phyloP scores from a whole-genome alignment of 2,113 vertebrate genomes.

The Egretta garzetta region DNA sequence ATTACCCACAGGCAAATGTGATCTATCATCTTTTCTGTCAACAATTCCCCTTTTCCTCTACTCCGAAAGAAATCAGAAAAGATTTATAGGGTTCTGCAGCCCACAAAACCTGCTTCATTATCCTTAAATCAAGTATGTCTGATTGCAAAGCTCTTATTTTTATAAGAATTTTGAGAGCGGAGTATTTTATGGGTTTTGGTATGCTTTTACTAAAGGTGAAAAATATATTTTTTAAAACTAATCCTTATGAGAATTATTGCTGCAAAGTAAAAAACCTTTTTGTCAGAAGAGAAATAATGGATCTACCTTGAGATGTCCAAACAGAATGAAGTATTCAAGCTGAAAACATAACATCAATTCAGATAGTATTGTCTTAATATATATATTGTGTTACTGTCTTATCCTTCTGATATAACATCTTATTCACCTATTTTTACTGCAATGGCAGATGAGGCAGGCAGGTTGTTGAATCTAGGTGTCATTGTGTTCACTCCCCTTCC shows the following conservation, averaged over 20 bases:
- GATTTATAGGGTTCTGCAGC: slow-evolving; percentile 14
- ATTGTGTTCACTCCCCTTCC: background rate
- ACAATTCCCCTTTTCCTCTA: background rate
- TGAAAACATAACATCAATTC: background rate
- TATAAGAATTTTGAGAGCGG: background rate
- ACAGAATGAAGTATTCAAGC: background rate
- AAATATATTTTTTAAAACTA: background rate
- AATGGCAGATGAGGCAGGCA: background rate
- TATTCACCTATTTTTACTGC: background rate
- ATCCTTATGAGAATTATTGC: background rate
- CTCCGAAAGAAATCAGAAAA: background rate
- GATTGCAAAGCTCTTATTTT: background rate
- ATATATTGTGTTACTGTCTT: background rate
- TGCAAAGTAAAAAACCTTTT: background rate
- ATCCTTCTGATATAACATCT: background rate
- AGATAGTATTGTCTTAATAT: background rate
- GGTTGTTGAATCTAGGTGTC: background rate
- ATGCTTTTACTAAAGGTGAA: background rate
- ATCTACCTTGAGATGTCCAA: background rate
- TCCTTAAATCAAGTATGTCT: background rate
- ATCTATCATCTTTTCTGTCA: slow-evolving; percentile 19
- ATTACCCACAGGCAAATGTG: slow-evolving; percentile 9
- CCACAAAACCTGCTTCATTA: background rate
- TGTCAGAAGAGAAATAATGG: background rate
- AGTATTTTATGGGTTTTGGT: background rate